These are phyloP conservation scores for Lagenorhynchus albirostris DNA, from an alignment of 2,113 vertebrate genomes.

Conservation along the genomic window DNA sequence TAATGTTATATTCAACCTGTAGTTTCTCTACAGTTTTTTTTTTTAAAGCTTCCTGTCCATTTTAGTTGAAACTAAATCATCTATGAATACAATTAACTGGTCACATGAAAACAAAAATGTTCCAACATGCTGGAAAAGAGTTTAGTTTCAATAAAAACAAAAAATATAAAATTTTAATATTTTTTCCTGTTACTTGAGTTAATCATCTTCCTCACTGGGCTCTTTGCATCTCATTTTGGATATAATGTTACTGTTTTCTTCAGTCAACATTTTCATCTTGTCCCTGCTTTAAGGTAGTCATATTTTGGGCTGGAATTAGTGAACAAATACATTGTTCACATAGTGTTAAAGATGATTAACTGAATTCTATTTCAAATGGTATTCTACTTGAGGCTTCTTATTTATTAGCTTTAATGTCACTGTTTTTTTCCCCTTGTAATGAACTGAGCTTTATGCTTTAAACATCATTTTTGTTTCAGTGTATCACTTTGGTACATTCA, in stretches of 20 bases:
- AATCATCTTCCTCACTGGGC: not conserved
- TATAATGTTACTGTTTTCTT: not conserved
- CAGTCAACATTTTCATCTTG: not conserved
- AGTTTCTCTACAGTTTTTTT: not conserved
- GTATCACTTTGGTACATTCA: not conserved
- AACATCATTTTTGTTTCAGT: not conserved
- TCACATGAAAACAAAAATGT: not conserved
- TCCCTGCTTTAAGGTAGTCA: not conserved
- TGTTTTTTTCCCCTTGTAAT: slow-evolving; percentile 6
- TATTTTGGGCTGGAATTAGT: not conserved
- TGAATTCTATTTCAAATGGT: not conserved
- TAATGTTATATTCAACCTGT: not conserved
- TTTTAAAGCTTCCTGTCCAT: not conserved
- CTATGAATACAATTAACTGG: not conserved
- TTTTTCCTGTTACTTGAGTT: not conserved
- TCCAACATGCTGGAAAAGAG: not conserved
- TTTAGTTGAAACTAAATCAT: slow-evolving; percentile 20
- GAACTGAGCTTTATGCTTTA: not conserved
- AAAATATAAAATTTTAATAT: not conserved
- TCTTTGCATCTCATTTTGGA: not conserved
- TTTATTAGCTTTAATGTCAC: not conserved
- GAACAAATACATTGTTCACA: not conserved
- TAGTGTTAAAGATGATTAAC: not conserved
- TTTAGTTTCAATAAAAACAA: not conserved
- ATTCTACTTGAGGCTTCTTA: not conserved